These are phyloP conservation scores for Eilema sororculum DNA, from an alignment of 2,888 invertebrate genomes.

Conservation along the genomic window DNA sequence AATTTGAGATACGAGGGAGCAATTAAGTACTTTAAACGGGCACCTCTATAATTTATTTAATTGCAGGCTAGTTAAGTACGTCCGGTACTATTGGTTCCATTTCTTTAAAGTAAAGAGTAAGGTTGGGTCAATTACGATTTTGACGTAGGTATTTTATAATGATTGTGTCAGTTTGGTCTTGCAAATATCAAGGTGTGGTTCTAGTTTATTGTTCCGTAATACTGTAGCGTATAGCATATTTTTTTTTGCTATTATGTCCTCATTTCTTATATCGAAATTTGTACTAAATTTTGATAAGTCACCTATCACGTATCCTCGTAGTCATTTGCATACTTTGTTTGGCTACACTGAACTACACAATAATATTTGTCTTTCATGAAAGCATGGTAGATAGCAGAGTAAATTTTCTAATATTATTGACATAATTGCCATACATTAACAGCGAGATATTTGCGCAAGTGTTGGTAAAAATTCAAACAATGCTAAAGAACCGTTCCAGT, in stretches of 20 bases:
- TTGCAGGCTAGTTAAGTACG: slow-evolving; percentile 32
- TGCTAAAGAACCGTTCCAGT: slow-evolving; percentile 68
- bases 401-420: background rate
- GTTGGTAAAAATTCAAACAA: slow-evolving; percentile 50
- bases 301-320: too few relatives aligned
- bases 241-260: slow-evolving; percentile 1
- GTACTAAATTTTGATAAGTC: too few relatives aligned
- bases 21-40: slow-evolving; percentile 34
- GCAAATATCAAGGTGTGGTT: slow-evolving; percentile 48
- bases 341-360: background rate
- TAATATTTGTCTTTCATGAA: too few relatives aligned
- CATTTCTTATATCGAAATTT: background rate
- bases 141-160: slow-evolving; percentile 32
- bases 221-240: slow-evolving; percentile 14
- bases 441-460: slow-evolving; percentile 42
- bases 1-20: slow-evolving; percentile 27
- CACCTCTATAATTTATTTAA: slow-evolving; percentile 40
- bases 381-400: background rate
- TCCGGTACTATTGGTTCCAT: slow-evolving; percentile 41
- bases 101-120: slow-evolving; percentile 55
- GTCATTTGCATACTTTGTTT: too few relatives aligned
- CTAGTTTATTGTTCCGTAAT: slow-evolving; percentile 33
- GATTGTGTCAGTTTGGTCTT: slow-evolving; percentile 41
- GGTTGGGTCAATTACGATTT: slow-evolving; percentile 49
- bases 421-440: background rate